Percentiles rank a stretch among this genome's conserved stretches.
These are phyloP conservation scores for Crotophaga sulcirostris DNA, from an alignment of 2,113 vertebrate genomes.

Conservation along the genomic window DNA sequence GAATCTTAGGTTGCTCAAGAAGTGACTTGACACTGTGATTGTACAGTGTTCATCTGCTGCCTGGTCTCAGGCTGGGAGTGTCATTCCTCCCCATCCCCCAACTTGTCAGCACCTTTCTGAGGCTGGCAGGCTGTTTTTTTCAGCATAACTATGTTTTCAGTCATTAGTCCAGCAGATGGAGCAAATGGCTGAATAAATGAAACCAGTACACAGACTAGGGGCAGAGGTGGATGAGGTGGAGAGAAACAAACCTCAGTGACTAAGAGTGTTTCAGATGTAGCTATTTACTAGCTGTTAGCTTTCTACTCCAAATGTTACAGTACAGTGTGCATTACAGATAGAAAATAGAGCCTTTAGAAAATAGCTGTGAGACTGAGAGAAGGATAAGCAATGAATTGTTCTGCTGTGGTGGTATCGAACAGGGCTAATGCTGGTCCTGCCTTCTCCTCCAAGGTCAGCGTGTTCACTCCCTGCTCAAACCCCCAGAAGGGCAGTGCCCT, in stretches of 20 bases:
- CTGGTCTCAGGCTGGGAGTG: neutral
- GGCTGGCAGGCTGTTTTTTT: neutral
- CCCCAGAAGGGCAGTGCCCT: neutral
- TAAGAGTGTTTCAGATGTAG: fast-evolving
- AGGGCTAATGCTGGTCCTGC: neutral
- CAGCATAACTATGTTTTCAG: neutral
- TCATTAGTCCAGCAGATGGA: conserved; percentile 60
- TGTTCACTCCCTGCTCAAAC: neutral
- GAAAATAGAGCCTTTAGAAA: neutral
- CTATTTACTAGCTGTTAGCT: neutral
- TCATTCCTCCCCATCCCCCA: neutral
- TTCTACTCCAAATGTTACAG: neutral
- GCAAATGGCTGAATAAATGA: conserved; percentile 42
- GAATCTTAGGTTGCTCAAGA: neutral
- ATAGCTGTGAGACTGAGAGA: neutral
- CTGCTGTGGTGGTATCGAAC: neutral
- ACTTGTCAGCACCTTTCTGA: neutral
- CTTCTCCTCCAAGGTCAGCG: neutral
- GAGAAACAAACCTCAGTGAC: neutral
- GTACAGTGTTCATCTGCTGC: neutral
- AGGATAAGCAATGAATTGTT: neutral
- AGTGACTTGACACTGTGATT: neutral
- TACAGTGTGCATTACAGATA: neutral
- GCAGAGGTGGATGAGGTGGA: neutral
- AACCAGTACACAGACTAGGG: neutral